Conservation (phyloP, 1,140 invertebrate species). For the Bradynema listronoti region DNA sequence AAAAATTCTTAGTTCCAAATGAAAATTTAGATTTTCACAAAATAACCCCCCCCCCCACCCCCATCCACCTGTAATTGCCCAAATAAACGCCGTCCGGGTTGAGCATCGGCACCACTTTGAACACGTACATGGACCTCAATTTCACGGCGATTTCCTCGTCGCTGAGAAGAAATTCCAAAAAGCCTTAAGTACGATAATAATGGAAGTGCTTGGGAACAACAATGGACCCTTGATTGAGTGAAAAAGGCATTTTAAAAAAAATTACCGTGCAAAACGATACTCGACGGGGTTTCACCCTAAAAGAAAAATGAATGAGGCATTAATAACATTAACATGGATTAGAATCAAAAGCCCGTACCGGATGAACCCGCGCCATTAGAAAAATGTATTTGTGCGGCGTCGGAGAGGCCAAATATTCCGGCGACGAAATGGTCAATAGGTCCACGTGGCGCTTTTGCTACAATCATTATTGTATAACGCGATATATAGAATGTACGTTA, state of each 20-base stretch:
- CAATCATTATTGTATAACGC: conserved; percentile 58
- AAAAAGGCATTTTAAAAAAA: conserved; percentile 58
- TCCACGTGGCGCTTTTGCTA: conserved; percentile 83
- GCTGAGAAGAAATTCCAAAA: conserved; percentile 69
- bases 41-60: background rate
- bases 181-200: conserved; percentile 60
- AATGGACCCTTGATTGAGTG: background rate
- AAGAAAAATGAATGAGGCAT: no score
- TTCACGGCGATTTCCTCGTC: conserved; percentile 63
- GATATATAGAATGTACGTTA: conserved; percentile 3
- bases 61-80: conserved; percentile 43
- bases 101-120: conserved; percentile 87
- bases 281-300: conserved; percentile 79
- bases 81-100: conserved; percentile 72
- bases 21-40: no score
- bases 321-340: no score
- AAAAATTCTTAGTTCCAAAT: conserved; percentile 5
- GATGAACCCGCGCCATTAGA: conserved; percentile 75
- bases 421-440: conserved; percentile 73
- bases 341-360: no score
- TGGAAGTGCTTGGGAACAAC: no score
- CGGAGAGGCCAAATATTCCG: conserved; percentile 18
- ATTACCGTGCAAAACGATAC: conserved; percentile 75
- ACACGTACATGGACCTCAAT: conserved; percentile 70
- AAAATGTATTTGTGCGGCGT: conserved; percentile 62